Conservation (phyloP, 2,113 vertebrate species). For the Mormyrus iriodes region DNA sequence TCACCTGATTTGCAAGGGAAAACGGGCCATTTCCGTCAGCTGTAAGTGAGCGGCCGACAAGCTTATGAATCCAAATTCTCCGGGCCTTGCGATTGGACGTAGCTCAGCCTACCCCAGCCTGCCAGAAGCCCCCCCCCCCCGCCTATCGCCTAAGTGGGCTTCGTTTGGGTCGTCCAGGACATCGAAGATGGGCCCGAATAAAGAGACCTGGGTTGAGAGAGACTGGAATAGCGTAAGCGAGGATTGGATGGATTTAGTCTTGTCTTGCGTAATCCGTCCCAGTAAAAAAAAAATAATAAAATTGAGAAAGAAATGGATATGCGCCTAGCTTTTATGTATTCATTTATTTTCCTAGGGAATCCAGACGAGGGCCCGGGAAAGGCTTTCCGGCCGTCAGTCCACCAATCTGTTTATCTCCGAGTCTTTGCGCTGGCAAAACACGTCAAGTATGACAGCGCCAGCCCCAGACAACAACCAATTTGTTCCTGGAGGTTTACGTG, state of each 20-base stretch:
- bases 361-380: background rate
- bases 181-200: conserved; percentile 33
- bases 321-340: conserved; percentile 24
- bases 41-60: background rate
- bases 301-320: conserved; percentile 20
- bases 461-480: conserved; percentile 39
- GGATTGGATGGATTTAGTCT: conserved; percentile 51
- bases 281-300: background rate
- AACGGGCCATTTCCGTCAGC: background rate
- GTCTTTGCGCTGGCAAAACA: background rate
- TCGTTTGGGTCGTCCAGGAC: conserved; percentile 52
- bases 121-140: conserved; percentile 30
- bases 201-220: conserved; percentile 23
- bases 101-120: conserved; percentile 41
- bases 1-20: conserved; percentile 10
- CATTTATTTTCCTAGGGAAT: conserved; percentile 32
- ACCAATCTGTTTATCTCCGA: background rate
- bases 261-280: conserved; percentile 41
- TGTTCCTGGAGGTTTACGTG: conserved; percentile 22
- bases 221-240: conserved; percentile 28
- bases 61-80: conserved; percentile 1
- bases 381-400: conserved; percentile 15
- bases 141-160: conserved; percentile 48
- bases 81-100: conserved; percentile 31
- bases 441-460: conserved; percentile 1